Base-by-base conservation (phyloP, 1,140 invertebrate species). In the Pantala flavescens region DNA sequence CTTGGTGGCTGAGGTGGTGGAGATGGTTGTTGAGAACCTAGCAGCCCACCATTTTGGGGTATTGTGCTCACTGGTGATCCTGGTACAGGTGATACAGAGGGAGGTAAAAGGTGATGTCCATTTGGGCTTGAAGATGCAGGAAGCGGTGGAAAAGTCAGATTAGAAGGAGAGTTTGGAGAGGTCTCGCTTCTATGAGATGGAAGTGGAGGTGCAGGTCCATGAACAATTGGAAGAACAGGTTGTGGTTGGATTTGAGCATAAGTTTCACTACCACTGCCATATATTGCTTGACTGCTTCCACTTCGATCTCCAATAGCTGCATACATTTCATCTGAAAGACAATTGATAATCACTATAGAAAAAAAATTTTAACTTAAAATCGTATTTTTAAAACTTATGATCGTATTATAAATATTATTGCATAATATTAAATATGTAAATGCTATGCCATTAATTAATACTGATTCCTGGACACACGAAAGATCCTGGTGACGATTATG, bases 231-330 rank as follows among this genome's bases (percentile, higher is more conserved):
- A 19, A 63, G n/a, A 36, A 36, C 9, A 70, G 82, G 79, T 78
- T 86, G 82, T 7, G 91, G 90, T 75, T 91, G 90, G 77, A 95
- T 95, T 82, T 93, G 91, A 70, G 93, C 93, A 82, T 95, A 95
- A 5, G 93, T 94, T 81, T 93, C 92, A 75, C 91, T 93, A n/a
- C 90, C 93, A 79, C 90, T 90, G 0, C 88, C 90, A 75, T 92
- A 92, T 7, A 91, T 71, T 83, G 83, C 77, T 88, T 89, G 71
- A 87, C 88, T 75, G 89, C 49, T 63, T 63, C 49, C 49, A 63
- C 74, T 76, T 71, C 80, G 91, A 79, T 95, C 93, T 77, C 93
- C 92, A 75, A 94, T 94, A 5, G 92, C 93, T 0, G 92, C 93
- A 82, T 96, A 95, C 85, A 93, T 93, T 83, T 96, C 93, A 82